Conservation (phyloP, 2,888 invertebrate genomes). For the Blera fallax region DNA sequence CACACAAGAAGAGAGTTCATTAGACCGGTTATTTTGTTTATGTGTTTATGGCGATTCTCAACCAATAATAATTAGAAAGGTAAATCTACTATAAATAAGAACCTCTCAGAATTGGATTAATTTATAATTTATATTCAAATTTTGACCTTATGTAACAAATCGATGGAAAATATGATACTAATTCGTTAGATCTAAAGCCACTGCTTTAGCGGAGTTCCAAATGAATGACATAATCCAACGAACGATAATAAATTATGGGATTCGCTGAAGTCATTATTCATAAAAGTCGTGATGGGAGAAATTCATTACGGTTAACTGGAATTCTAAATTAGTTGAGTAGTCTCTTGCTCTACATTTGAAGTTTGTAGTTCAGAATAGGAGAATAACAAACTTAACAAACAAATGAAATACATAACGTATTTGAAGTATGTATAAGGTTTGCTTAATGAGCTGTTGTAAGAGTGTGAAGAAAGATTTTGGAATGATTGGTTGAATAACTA, state of each 20-base stretch:
- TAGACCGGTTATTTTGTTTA: constrained; percentile 19
- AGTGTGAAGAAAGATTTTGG: no score
- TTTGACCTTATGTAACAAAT: background rate
- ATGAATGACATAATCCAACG: background rate
- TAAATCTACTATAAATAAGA: constrained; percentile 5
- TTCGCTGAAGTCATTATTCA: constrained; percentile 2
- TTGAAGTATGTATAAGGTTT: no score
- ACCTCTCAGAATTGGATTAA: constrained; percentile 3
- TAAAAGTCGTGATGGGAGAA: background rate
- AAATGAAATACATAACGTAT: no score
- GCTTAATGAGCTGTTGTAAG: no score
- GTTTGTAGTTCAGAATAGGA: background rate
- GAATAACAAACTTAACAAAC: background rate
- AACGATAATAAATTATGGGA: background rate
- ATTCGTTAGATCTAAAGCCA: background rate
- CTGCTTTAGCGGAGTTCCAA: background rate
- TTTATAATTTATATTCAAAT: background rate
- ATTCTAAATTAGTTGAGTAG: background rate
- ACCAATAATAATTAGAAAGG: constrained; percentile 15
- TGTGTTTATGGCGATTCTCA: background rate
- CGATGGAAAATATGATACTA: background rate
- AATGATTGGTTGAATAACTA: no score
- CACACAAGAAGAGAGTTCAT: background rate
- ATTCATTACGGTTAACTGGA: background rate
- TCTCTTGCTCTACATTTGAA: background rate